These are phyloP conservation scores for Ceratina calcarata DNA, from an alignment of 1,140 invertebrate genomes.

Conservation along the genomic window DNA sequence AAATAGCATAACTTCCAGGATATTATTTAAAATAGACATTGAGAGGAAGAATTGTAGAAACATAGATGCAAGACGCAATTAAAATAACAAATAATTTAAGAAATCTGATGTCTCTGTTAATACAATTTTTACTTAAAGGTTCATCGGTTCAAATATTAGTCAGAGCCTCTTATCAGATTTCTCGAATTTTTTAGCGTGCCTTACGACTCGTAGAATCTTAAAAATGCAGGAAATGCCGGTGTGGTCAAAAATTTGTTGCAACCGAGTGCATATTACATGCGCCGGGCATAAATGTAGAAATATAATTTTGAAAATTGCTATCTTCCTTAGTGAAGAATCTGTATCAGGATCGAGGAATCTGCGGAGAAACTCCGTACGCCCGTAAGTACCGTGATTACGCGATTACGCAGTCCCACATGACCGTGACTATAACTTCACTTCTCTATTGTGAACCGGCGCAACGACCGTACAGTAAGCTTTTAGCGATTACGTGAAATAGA, in stretches of 20 bases:
- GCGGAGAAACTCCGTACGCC: not conserved
- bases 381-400: conserved; percentile 18
- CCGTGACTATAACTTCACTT: not conserved
- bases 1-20: too few relatives aligned
- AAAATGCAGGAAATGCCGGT: too few relatives aligned
- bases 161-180: too few relatives aligned
- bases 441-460: not conserved
- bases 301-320: conserved; percentile 28
- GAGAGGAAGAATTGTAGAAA: too few relatives aligned
- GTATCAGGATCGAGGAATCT: conserved; percentile 29
- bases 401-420: not conserved
- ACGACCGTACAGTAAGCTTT: not conserved
- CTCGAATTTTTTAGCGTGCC: too few relatives aligned
- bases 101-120: too few relatives aligned
- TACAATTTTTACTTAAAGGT: too few relatives aligned
- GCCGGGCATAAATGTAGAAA: conserved; percentile 18
- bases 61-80: too few relatives aligned
- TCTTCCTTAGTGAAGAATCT: conserved; percentile 3
- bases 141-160: too few relatives aligned
- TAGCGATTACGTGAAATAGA: not conserved
- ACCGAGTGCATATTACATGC: not conserved
- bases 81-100: too few relatives aligned
- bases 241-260: not conserved
- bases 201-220: too few relatives aligned
- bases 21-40: too few relatives aligned